Conservation (phyloP, 2,113 vertebrate species). For the Scomber colias region DNA sequence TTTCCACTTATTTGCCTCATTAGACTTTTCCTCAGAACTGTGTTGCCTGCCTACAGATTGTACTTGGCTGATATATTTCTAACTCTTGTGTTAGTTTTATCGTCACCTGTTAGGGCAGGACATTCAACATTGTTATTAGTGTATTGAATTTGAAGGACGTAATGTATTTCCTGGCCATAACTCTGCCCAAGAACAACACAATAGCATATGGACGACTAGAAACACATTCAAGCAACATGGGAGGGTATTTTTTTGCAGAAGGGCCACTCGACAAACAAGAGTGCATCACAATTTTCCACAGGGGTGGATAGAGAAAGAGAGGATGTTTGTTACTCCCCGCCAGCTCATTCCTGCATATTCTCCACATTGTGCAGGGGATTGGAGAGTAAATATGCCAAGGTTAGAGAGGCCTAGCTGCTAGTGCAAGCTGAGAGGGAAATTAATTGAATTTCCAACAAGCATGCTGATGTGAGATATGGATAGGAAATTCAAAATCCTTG, state of each 20-base stretch:
- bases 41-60: too few relatives aligned
- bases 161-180: not conserved
- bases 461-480: constrained; percentile 66
- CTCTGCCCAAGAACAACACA: not conserved
- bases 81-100: too few relatives aligned
- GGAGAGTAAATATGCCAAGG: constrained; percentile 68
- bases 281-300: constrained; percentile 51
- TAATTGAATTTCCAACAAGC: constrained; percentile 74
- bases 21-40: too few relatives aligned
- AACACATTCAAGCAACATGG: constrained; percentile 12
- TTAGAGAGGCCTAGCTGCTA: constrained; percentile 60
- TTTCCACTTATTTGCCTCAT: too few relatives aligned
- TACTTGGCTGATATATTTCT: too few relatives aligned
- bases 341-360: constrained; percentile 52
- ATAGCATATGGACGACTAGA: not conserved
- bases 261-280: constrained; percentile 47
- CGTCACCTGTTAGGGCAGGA: too few relatives aligned
- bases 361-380: constrained; percentile 47
- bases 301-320: constrained; percentile 30
- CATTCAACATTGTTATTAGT: too few relatives aligned
- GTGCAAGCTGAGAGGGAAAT: constrained; percentile 56
- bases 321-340: constrained; percentile 33
- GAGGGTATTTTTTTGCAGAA: constrained; percentile 32
- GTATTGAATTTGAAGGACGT: too few relatives aligned
- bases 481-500: constrained; percentile 53